Base-by-base conservation (phyloP, 2,888 invertebrate species). In the Orthonychiurus folsomi region DNA sequence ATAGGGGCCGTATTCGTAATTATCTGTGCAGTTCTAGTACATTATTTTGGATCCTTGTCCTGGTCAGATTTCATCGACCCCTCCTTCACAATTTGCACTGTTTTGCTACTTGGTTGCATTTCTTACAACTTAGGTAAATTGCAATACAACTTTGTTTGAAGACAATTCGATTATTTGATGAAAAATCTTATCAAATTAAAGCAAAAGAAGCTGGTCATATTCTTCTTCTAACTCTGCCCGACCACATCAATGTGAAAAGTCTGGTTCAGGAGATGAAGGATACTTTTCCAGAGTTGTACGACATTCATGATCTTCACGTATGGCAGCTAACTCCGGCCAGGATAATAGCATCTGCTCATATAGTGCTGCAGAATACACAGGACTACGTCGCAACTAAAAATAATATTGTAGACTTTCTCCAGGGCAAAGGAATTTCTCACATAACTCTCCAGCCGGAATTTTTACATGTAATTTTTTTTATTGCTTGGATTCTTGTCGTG, bases 361-460 rank as follows among this genome's bases (percentile, higher is more conserved):
- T 93, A 9, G 85, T 86, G 71, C 86, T 87, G 74, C 79, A 82
- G 69, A 83, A 84, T 75, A 84, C 85, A 25, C 80, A 80, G 75
- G 82, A 82, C 73, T 74, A 73, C 60, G 56, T 69, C 9, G 61
- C 61, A 3, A 66, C 69, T 37, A 65, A 67, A 48, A 66, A 69
- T 54, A 68, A 64, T 52, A 58, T 69, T 12, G 63, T 67, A 23
- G 83, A 84, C 25, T 88, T 89, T 74, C 89, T 93, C 75, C 81
- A 84, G 61, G 85, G 86, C 20, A 86, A 88, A 75, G 91, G 91
- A 2, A 89, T 92, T 60, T 84, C 86, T 2, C 84, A 88, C 66
- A 87, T 90, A 12, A 90, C 93, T 0, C 84, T 93, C 71, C 93
- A 93, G 75, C 92, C 93, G 0, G 93, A 93, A 77, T 93, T 92